These are phyloP conservation scores for Glaucopsyche alexis DNA, from an alignment of 2,888 invertebrate species.

Conservation along the genomic window DNA sequence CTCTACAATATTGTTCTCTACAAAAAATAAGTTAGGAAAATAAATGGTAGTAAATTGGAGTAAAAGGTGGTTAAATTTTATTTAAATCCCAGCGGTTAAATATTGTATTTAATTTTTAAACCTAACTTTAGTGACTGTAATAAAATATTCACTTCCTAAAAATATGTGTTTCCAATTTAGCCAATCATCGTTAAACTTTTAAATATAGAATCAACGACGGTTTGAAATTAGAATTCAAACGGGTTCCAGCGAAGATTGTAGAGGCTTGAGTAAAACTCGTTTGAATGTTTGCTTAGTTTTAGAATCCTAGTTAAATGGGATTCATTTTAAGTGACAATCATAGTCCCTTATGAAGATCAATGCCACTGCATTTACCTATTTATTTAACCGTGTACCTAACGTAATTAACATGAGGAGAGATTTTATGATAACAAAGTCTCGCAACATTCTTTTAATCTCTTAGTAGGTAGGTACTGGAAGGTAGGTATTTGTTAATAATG, in stretches of 20 bases:
- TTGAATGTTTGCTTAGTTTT: constrained; percentile 22
- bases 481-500: too few species aligned
- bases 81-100: too few species aligned
- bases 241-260: background rate
- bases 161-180: constrained; percentile 16
- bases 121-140: background rate
- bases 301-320: background rate
- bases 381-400: background rate
- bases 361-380: background rate
- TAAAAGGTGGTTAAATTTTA: background rate
- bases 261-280: constrained; percentile 19
- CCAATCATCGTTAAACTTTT: constrained; percentile 21
- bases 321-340: background rate
- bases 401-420: background rate
- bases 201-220: constrained; percentile 22
- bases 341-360: background rate
- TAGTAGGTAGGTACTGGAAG: too few species aligned
- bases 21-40: background rate
- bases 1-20: too few species aligned
- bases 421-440: too few species aligned
- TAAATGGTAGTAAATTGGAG: background rate
- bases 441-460: too few species aligned
- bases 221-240: constrained; percentile 24
- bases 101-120: background rate
- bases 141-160: constrained; percentile 21